These are phyloP conservation scores for Pentalonia nigronervosa DNA, from an alignment of 1,140 invertebrate genomes.

Conservation along the genomic window DNA sequence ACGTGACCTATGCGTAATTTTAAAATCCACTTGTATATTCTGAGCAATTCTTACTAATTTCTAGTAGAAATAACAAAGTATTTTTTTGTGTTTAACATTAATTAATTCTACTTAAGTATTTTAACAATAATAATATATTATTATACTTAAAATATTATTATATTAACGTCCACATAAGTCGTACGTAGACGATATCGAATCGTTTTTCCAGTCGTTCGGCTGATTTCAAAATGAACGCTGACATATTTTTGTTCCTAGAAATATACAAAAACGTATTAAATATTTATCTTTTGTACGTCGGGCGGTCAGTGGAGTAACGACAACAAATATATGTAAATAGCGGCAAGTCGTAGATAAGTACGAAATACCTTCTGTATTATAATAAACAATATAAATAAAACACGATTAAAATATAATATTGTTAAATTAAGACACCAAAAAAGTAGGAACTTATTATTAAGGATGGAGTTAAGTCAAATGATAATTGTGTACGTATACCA, in stretches of 20 bases:
- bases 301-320: not conserved
- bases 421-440: too few species aligned
- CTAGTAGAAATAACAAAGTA: conserved; percentile 52
- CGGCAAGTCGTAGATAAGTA: too few species aligned
- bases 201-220: not conserved
- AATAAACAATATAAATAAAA: too few species aligned
- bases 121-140: conserved; percentile 35
- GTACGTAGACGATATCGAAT: conserved; percentile 2
- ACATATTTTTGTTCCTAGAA: conserved; percentile 43
- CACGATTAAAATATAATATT: too few species aligned
- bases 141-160: conserved; percentile 15
- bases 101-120: conserved; percentile 46
- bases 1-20: conserved; percentile 36
- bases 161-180: not conserved
- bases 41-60: conserved; percentile 56
- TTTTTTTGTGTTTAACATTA: conserved; percentile 41
- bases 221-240: conserved; percentile 52
- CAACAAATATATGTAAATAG: not conserved
- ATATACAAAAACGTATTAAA: not conserved
- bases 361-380: too few species aligned
- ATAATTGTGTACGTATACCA: too few species aligned
- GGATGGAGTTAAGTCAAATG: too few species aligned
- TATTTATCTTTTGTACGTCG: not conserved
- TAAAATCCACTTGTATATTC: conserved; percentile 49
- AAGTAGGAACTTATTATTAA: too few species aligned